phyloP scores from a whole-genome alignment of 2,888 invertebrate genomes.

The Cabera pusaria region DNA sequence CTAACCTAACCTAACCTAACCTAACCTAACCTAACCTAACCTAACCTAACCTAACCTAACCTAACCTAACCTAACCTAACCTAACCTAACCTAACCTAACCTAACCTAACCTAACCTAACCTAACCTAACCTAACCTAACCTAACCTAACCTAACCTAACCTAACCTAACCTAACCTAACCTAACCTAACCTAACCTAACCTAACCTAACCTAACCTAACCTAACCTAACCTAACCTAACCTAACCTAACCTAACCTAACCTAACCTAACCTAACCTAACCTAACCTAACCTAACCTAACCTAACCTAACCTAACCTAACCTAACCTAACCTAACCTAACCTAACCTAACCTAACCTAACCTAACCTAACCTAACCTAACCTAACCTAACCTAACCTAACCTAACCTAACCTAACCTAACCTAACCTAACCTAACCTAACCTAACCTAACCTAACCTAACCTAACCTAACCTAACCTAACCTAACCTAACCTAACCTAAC shows the following conservation, averaged over 20 bases:
- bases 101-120: slow-evolving; percentile 6
- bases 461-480: slow-evolving; percentile 14
- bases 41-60: slow-evolving; percentile 6
- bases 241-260: slow-evolving; percentile 19
- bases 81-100: slow-evolving; percentile 7
- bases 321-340: slow-evolving; percentile 9
- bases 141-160: slow-evolving; percentile 7
- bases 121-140: slow-evolving; percentile 8
- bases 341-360: slow-evolving; percentile 9
- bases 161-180: slow-evolving; percentile 6
- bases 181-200: slow-evolving; percentile 8
- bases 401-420: slow-evolving; percentile 6
- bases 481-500: slow-evolving; percentile 15
- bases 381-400: slow-evolving; percentile 5
- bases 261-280: slow-evolving; percentile 21
- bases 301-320: slow-evolving; percentile 2
- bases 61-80: slow-evolving; percentile 8
- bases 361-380: slow-evolving; percentile 6
- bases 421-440: slow-evolving; percentile 1
- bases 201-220: slow-evolving; percentile 7
- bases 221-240: slow-evolving; percentile 17
- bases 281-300: slow-evolving; percentile 8
- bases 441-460: slow-evolving; percentile 13
- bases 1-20: slow-evolving; percentile 8
- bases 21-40: slow-evolving; percentile 7